These are phyloP conservation scores for Micromys minutus DNA, from an alignment of 2,113 vertebrate genomes.

Conservation along the genomic window DNA sequence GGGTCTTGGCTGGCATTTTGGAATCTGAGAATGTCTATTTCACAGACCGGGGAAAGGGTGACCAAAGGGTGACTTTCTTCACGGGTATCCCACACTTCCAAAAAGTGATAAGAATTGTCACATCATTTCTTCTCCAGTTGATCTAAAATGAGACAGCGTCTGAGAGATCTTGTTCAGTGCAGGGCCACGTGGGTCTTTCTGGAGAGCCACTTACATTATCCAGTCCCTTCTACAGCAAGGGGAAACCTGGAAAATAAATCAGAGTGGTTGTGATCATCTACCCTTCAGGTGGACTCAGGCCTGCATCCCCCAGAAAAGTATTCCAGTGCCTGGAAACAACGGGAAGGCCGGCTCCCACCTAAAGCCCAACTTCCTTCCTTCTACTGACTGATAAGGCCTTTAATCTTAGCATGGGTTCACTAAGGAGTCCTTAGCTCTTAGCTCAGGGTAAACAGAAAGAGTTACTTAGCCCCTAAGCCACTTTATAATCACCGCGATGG, in stretches of 20 bases:
- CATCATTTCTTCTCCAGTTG: slow-evolving; percentile 65
- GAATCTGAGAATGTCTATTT: slow-evolving; percentile 54
- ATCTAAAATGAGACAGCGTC: background rate
- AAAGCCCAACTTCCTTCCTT: slow-evolving; percentile 70
- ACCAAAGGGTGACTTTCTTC: slow-evolving; percentile 53
- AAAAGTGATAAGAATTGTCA: slow-evolving; percentile 51
- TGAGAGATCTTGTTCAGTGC: slow-evolving; percentile 21
- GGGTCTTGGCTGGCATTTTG: slow-evolving; percentile 97
- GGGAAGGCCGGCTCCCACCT: slow-evolving; percentile 49
- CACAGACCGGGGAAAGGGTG: background rate
- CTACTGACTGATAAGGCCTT: slow-evolving; percentile 56
- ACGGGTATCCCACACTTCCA: slow-evolving; percentile 19
- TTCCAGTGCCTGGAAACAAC: background rate
- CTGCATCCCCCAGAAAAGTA: background rate
- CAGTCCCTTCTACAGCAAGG: slow-evolving; percentile 41
- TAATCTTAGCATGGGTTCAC: background rate
- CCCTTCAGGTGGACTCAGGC: slow-evolving; percentile 48
- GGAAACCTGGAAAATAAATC: slow-evolving; percentile 80
- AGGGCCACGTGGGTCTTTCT: background rate
- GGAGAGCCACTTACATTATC: slow-evolving; percentile 6
- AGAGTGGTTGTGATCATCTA: slow-evolving; percentile 71
- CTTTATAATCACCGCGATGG: background rate
- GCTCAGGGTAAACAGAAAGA: background rate
- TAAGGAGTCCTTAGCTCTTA: background rate
- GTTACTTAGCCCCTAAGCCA: background rate